These are phyloP conservation scores for Poecilia gillii DNA, from an alignment of 2,797 vertebrate species.

Conservation along the genomic window DNA sequence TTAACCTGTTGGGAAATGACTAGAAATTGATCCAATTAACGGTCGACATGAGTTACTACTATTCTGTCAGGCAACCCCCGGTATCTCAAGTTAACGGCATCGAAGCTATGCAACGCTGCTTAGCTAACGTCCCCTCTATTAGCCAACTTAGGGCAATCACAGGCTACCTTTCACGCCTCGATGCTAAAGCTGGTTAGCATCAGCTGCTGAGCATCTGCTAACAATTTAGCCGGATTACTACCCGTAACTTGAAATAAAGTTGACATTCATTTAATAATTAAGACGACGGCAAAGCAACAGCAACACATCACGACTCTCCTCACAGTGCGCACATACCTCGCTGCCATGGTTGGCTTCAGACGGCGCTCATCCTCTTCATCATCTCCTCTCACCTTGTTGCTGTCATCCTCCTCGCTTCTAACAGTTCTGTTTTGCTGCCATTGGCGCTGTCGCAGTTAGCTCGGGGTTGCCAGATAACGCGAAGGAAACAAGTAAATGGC, in stretches of 20 bases:
- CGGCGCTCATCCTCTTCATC: slow-evolving; percentile 57
- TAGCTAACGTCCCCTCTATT: slow-evolving; percentile 28
- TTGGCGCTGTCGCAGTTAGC: slow-evolving; percentile 80
- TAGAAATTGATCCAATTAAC: neutral
- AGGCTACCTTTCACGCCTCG: slow-evolving; percentile 16
- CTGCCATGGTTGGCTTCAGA: slow-evolving; percentile 20
- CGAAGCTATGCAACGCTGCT: slow-evolving; percentile 11
- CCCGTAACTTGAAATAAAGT: slow-evolving; percentile 68
- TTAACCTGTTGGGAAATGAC: neutral
- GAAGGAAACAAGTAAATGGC: slow-evolving; percentile 59
- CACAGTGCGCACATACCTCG: slow-evolving; percentile 1
- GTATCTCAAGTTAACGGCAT: slow-evolving; percentile 19
- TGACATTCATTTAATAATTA: slow-evolving; percentile 30
- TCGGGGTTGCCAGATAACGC: slow-evolving; percentile 75
- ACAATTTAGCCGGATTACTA: slow-evolving; percentile 47
- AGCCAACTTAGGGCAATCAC: slow-evolving; percentile 6
- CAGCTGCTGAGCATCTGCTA: slow-evolving; percentile 50
- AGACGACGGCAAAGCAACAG: slow-evolving; percentile 5
- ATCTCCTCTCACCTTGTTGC: slow-evolving; percentile 76
- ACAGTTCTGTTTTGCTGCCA: slow-evolving; percentile 74
- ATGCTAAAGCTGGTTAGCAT: slow-evolving; percentile 63
- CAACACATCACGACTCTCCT: neutral
- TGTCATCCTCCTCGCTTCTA: slow-evolving; percentile 78
- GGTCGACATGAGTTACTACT: slow-evolving; percentile 1
- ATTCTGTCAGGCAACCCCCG: slow-evolving; percentile 16